phyloP scores from a whole-genome alignment of 2,888 invertebrate species.

The Piscicola geometra region DNA sequence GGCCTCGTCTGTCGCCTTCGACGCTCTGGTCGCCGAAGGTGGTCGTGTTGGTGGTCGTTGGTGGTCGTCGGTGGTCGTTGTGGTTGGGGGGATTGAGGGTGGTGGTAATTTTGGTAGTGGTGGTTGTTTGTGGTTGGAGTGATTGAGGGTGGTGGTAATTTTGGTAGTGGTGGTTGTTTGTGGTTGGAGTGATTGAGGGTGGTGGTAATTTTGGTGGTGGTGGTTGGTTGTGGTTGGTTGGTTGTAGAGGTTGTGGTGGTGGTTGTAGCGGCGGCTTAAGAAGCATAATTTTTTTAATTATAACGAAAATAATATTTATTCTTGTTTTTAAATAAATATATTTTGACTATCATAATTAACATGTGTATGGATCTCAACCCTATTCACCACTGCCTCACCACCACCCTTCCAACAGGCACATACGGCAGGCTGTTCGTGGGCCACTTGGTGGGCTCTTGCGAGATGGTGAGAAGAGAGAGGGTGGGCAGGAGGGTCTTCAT shows the following conservation, averaged over 20 bases:
- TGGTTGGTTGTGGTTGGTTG: too few species aligned
- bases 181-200: too few species aligned
- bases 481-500: slow-evolving; percentile 25
- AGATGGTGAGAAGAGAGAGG: slow-evolving; percentile 18
- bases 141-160: too few species aligned
- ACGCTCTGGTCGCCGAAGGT: slow-evolving; percentile 22
- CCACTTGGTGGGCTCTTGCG: slow-evolving; percentile 20
- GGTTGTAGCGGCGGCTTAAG: too few species aligned
- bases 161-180: too few species aligned
- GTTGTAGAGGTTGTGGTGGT: too few species aligned
- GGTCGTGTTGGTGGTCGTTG: too few species aligned
- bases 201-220: too few species aligned
- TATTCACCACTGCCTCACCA: not conserved
- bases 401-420: not conserved
- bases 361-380: not conserved
- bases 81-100: too few species aligned
- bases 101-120: too few species aligned
- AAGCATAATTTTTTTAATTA: not conserved
- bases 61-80: too few species aligned
- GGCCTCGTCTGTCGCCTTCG: slow-evolving; percentile 24
- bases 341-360: not conserved
- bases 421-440: slow-evolving; percentile 29
- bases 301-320: not conserved
- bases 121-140: too few species aligned
- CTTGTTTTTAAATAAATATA: not conserved